phyloP scores from a whole-genome alignment of 2,113 vertebrate species.

The Nicator chloris region DNA sequence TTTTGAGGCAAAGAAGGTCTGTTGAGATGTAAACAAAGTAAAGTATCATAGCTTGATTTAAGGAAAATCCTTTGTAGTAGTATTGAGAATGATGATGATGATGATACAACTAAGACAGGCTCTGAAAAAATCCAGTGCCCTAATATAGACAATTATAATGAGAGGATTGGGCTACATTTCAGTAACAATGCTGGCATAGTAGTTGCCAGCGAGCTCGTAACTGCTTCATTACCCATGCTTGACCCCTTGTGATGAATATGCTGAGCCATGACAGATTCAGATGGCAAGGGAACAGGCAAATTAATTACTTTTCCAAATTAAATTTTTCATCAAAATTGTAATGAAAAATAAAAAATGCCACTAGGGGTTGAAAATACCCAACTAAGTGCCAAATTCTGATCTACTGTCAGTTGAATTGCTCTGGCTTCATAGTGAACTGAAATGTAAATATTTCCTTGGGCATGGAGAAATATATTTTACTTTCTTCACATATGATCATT shows the following conservation, averaged over 20 bases:
- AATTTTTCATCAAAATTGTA: conserved; percentile 32
- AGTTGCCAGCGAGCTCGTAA: not conserved
- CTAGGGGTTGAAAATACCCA: not conserved
- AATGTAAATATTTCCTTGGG: not conserved
- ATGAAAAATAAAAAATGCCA: conserved; percentile 39
- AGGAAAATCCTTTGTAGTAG: not conserved
- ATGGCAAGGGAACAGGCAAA: conserved; percentile 42
- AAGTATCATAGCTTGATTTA: not conserved
- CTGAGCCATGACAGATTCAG: not conserved
- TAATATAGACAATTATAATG: not conserved
- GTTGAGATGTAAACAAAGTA: not conserved
- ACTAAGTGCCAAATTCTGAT: not conserved
- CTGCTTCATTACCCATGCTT: conserved; percentile 45
- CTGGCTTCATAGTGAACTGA: not conserved
- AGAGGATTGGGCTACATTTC: not conserved
- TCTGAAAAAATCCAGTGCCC: not conserved
- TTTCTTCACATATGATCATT: not conserved
- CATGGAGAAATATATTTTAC: not conserved
- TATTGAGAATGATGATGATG: not conserved
- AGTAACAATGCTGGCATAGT: not conserved
- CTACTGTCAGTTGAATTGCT: not conserved
- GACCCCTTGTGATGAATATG: conserved; percentile 15
- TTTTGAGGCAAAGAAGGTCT: not conserved
- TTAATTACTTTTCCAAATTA: conserved; percentile 35
- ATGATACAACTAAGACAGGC: not conserved